A percentile compares a stretch with the other conserved stretches of the same genome.
Evolutionary conservation across 2,888 invertebrate species (phyloP).

Genomic region (Nezara viridula): DNA sequence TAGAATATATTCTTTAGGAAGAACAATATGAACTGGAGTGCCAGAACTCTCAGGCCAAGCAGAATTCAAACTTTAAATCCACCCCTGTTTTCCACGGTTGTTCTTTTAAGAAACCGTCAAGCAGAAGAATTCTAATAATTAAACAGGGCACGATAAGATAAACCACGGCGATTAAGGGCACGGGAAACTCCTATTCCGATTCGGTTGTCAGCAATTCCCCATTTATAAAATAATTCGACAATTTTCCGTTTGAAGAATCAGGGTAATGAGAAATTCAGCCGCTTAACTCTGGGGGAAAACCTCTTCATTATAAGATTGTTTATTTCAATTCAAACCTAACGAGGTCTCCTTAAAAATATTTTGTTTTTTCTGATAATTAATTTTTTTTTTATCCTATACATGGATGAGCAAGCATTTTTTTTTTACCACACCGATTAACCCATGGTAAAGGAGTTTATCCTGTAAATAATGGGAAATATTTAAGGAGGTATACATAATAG

Average conservation of each 20-base stretch:
- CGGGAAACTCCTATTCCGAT: not conserved
- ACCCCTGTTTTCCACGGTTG: too few relatives aligned
- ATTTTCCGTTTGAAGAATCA: conserved; percentile 21
- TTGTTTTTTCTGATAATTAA: not conserved
- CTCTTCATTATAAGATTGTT: not conserved
- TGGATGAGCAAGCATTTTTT: too few relatives aligned
- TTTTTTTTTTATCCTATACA: too few relatives aligned
- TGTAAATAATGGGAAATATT: too few relatives aligned
- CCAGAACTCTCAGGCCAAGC: too few relatives aligned
- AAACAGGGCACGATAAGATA: not conserved
- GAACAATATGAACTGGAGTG: too few relatives aligned
- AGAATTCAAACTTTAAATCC: too few relatives aligned
- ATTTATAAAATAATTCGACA: conserved; percentile 4
- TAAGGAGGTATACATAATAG: too few relatives aligned
- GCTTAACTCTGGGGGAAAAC: not conserved
- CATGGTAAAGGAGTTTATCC: too few relatives aligned
- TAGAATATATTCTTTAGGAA: too few relatives aligned
- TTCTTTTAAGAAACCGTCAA: not conserved
- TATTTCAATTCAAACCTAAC: not conserved
- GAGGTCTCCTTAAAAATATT: not conserved
- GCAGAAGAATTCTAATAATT: not conserved
- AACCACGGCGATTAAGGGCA: not conserved
- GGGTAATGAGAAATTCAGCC: not conserved
- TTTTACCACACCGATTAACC: too few relatives aligned
- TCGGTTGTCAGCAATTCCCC: not conserved